Base-by-base conservation (phyloP, 2,797 vertebrate species). In the Mus spretus region DNA sequence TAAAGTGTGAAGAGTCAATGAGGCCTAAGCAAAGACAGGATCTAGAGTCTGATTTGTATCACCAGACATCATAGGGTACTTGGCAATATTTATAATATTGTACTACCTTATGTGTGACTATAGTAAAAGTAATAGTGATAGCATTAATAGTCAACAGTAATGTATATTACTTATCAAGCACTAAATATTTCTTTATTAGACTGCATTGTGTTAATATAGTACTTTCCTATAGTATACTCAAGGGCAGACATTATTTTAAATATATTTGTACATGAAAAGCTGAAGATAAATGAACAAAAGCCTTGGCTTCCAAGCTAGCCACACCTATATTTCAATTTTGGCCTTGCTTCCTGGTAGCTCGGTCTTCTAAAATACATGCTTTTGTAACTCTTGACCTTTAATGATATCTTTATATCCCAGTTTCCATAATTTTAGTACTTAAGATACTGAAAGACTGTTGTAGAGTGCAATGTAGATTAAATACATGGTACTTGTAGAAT, bases 11-110 rank as follows among this genome's bases (percentile, higher is more conserved):
- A 47, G 17, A 85, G 61, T 70, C 0, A 85, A 12, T 80, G n/a
- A 86, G 40, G 22, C 50, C 40, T 22, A 67, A 85, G 13, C 77
- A 72, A 95, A 85, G 65, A 57, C 8, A 75, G 24, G 8, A 28
- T 79, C 20, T 75, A 89, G 96, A 79, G 63, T 67, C 28, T 79
- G 40, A 44, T 95, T 11, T 96, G 47, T 20, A 75, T 94, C 22
- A 61, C 57, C 47, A 55, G 63, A 5, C 20, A 20, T 93, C 15
- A 82, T 24, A 74, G 26, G 78, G 40, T 22, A 77, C 80, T 67
- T 89, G 40, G 34, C 2, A 93, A 57, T 63, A 85, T 67, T 70
- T 83, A 34, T 50, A 67, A 70, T 50, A 24, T 34, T 63, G 28
- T 78, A 28, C 37, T 93, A 37, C 55, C 12, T 67, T 74, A n/a